Conservation (phyloP, 1,140 invertebrate species). For the Ceratosolen fusciceps region DNA sequence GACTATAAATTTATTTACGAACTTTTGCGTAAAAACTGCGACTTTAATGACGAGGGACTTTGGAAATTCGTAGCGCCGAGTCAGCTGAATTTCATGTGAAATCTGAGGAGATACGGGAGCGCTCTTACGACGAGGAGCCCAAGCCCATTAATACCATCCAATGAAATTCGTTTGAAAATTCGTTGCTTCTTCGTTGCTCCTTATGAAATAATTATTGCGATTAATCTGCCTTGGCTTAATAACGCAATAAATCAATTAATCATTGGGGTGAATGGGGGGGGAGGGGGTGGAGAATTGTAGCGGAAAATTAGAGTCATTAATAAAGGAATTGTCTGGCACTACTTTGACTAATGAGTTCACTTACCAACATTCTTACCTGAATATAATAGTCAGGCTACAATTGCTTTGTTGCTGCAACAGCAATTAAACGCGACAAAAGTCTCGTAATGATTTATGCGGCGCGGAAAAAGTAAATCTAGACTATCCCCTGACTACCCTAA, state of each 20-base stretch:
- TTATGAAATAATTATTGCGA: neutral
- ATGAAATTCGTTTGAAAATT: neutral
- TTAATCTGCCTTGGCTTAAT: constrained; percentile 8
- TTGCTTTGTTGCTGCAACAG: constrained; percentile 1
- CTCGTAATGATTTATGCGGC: neutral
- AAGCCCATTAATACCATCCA: neutral
- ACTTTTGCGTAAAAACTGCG: constrained; percentile 13
- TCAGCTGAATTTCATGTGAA: neutral
- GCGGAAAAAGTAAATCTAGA: no score
- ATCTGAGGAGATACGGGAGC: neutral
- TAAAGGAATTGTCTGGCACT: neutral
- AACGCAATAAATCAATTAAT: neutral
- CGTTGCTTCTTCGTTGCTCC: neutral
- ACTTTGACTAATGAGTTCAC: constrained; percentile 28
- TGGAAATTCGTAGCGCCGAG: neutral
- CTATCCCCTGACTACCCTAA: no score
- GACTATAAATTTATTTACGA: constrained; percentile 24
- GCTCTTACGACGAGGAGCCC: no score
- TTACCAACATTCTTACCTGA: constrained; percentile 3
- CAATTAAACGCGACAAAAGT: constrained; percentile 24
- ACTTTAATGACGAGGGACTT: neutral
- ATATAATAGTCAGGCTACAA: constrained; percentile 7
- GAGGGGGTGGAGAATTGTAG: neutral
- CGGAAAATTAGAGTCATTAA: constrained; percentile 15
- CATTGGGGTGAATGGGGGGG: no score